These are phyloP conservation scores for Sebastes umbrosus DNA, from an alignment of 2,797 vertebrate species.

Conservation along the genomic window DNA sequence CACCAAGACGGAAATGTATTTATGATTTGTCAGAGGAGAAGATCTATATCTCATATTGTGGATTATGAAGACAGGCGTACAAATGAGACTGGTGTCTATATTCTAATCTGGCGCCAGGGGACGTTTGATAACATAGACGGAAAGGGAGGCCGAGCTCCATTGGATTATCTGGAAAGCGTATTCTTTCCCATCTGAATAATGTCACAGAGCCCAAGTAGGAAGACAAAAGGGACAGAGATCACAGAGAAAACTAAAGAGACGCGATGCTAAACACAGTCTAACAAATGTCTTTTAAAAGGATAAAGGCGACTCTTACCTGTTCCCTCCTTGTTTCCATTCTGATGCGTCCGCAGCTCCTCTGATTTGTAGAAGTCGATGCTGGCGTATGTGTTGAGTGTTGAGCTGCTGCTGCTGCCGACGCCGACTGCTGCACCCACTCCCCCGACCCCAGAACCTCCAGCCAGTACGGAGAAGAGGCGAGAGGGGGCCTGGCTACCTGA, in stretches of 20 bases:
- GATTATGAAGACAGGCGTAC: constrained; percentile 30
- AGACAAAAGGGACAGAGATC: not conserved
- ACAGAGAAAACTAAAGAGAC: not conserved
- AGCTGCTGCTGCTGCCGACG: constrained; percentile 59
- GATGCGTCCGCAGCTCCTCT: constrained; percentile 79
- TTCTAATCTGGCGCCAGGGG: constrained; percentile 64
- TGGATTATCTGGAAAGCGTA: constrained; percentile 53
- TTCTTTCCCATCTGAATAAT: constrained; percentile 27
- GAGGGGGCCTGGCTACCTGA: constrained; percentile 69
- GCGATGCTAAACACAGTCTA: not conserved
- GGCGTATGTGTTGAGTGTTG: constrained; percentile 81
- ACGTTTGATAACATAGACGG: constrained; percentile 55
- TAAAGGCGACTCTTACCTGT: constrained; percentile 67
- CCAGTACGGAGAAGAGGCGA: constrained; percentile 78
- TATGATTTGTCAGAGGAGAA: constrained; percentile 10
- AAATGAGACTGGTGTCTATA: constrained; percentile 39
- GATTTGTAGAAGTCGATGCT: constrained; percentile 89
- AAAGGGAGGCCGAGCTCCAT: constrained; percentile 26
- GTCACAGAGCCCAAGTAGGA: not conserved
- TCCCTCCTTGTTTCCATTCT: constrained; percentile 81
- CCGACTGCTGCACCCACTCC: constrained; percentile 48
- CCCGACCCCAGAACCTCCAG: constrained; percentile 57
- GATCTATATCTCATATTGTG: constrained; percentile 12
- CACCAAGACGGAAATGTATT: constrained; percentile 29
- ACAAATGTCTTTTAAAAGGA: not conserved